Conservation (phyloP, 2,113 vertebrate species). For the Hippoglossus stenolepis region DNA sequence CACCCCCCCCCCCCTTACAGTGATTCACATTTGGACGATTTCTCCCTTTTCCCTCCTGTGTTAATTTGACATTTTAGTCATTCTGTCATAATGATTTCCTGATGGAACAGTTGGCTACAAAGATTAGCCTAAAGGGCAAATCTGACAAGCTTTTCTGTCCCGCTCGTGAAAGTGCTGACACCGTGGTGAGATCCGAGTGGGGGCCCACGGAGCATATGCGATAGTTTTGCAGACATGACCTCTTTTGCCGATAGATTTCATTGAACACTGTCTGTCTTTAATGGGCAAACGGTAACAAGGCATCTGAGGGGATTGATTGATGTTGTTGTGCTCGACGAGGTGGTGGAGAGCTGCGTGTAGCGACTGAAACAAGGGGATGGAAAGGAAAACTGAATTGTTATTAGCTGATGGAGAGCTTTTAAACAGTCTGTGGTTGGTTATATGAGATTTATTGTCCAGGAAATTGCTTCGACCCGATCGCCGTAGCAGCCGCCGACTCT, state of each 20-base stretch:
- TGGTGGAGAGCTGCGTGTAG: slow-evolving; percentile 4
- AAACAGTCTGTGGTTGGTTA: slow-evolving; percentile 71
- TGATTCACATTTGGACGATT: slow-evolving; percentile 44
- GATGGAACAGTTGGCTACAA: slow-evolving; percentile 65
- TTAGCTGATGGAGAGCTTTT: slow-evolving; percentile 75
- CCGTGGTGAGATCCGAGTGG: slow-evolving; percentile 13
- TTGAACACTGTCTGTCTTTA: slow-evolving; percentile 65
- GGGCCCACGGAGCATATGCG: slow-evolving; percentile 36
- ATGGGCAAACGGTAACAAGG: slow-evolving; percentile 68
- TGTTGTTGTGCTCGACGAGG: slow-evolving; percentile 40
- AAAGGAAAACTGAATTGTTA: slow-evolving; percentile 66
- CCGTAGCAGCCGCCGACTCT: slow-evolving; percentile 65
- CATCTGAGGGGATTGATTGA: slow-evolving; percentile 68
- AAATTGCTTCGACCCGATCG: slow-evolving; percentile 77
- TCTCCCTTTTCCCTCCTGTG: slow-evolving; percentile 23
- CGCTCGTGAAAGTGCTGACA: slow-evolving; percentile 67
- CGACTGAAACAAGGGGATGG: slow-evolving; percentile 55
- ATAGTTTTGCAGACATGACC: slow-evolving; percentile 62
- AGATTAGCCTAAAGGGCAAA: slow-evolving; percentile 76
- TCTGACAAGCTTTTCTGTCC: slow-evolving; percentile 58
- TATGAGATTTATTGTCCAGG: slow-evolving; percentile 76
- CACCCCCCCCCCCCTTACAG: not conserved
- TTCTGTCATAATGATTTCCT: slow-evolving; percentile 67
- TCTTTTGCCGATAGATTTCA: slow-evolving; percentile 67
- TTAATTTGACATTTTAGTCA: slow-evolving; percentile 71